A percentile compares a stretch with the other conserved stretches of the same genome.
phyloP scores from a whole-genome alignment of 2,888 invertebrate genomes.

The Chymomyza fuscimana region DNA sequence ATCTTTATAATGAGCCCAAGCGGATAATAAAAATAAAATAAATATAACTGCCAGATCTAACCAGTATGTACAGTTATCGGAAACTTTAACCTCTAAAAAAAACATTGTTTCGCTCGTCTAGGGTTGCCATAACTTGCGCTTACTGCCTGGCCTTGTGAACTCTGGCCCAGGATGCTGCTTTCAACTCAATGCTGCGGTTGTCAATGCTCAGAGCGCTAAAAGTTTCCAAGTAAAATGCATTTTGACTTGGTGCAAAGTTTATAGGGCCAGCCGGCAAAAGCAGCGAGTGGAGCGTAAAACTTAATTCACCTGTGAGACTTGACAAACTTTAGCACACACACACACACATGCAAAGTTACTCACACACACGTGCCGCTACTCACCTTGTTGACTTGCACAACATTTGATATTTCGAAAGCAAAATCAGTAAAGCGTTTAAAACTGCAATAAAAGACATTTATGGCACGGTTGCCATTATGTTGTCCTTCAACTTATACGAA shows the following conservation, averaged over 20 bases:
- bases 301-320: slow-evolving; percentile 74
- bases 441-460: slow-evolving; percentile 71
- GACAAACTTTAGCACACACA: slow-evolving; percentile 61
- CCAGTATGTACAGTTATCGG: too few species aligned
- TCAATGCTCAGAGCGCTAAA: slow-evolving; percentile 59
- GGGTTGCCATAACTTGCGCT: slow-evolving; percentile 37
- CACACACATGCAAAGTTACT: neutral
- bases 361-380: neutral
- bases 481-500: slow-evolving; percentile 52
- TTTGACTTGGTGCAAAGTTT: slow-evolving; percentile 67
- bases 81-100: too few species aligned
- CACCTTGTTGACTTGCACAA: slow-evolving; percentile 27
- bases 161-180: slow-evolving; percentile 26
- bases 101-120: neutral
- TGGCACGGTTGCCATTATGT: slow-evolving; percentile 49
- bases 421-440: slow-evolving; percentile 73
- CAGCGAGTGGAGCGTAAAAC: slow-evolving; percentile 66
- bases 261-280: slow-evolving; percentile 33
- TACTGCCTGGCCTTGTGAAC: slow-evolving; percentile 37
- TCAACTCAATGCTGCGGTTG: slow-evolving; percentile 50
- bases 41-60: too few species aligned
- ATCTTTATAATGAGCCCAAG: too few species aligned
- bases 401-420: slow-evolving; percentile 61
- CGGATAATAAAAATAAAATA: too few species aligned
- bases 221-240: slow-evolving; percentile 63